phyloP scores from a whole-genome alignment of 1,140 invertebrate genomes.

The Drosophila pectinifera region DNA sequence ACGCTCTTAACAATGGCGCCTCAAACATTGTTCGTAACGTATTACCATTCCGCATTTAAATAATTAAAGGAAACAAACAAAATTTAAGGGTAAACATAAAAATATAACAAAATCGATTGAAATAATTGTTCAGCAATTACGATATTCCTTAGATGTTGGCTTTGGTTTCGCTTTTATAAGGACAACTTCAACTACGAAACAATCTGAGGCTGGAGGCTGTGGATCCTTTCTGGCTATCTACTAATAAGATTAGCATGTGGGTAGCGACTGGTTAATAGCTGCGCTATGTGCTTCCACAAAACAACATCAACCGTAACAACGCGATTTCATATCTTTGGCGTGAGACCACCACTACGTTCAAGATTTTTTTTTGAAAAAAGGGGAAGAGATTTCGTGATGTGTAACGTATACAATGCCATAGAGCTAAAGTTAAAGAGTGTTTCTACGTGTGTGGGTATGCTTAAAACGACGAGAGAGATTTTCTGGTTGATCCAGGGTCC shows the following conservation, averaged over 20 bases:
- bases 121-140: constrained; percentile 78
- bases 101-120: constrained; percentile 23
- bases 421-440: constrained; percentile 46
- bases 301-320: constrained; percentile 59
- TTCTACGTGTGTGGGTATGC: constrained; percentile 34
- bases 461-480: constrained; percentile 52
- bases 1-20: constrained; percentile 59
- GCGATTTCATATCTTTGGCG: constrained; percentile 57
- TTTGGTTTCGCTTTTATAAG: constrained; percentile 37
- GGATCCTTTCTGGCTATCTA: constrained; percentile 60
- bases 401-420: constrained; percentile 71
- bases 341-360: constrained; percentile 59
- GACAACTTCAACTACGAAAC: constrained; percentile 61
- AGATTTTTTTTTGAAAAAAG: constrained; percentile 44
- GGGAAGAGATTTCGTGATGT: constrained; percentile 51
- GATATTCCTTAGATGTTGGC: constrained; percentile 55
- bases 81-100: constrained; percentile 48
- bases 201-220: constrained; percentile 51
- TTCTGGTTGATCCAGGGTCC: constrained; percentile 40
- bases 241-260: constrained; percentile 54
- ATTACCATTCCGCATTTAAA: constrained; percentile 17
- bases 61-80: constrained; percentile 21
- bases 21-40: constrained; percentile 38
- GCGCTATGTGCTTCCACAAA: constrained; percentile 58
- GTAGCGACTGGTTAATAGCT: constrained; percentile 68